A percentile compares a stretch with the other conserved stretches of the same genome.
Evolutionary conservation across 2,797 vertebrate genomes (phyloP).

Genomic region (Artibeus jamaicensis): DNA sequence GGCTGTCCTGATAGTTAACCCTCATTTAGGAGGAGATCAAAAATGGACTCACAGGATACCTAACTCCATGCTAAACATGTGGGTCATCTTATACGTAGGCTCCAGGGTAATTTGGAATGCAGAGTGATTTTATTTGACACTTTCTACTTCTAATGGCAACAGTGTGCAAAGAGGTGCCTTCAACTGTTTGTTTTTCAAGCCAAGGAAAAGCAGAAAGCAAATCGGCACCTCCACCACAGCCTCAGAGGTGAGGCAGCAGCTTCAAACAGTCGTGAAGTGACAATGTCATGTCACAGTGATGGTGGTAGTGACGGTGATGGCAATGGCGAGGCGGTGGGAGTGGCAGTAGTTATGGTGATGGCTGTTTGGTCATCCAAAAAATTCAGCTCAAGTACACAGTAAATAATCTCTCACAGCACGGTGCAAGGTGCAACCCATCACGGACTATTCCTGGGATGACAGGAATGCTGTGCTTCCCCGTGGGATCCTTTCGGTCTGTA

Average conservation of each 20-base stretch:
- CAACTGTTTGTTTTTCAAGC: conserved; percentile 34
- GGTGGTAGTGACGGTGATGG: background rate
- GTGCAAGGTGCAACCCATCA: background rate
- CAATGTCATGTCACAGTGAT: background rate
- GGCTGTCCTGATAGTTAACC: conserved; percentile 35
- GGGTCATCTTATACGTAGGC: conserved; percentile 48
- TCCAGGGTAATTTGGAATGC: conserved; percentile 9
- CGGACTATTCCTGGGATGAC: background rate
- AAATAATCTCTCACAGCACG: background rate
- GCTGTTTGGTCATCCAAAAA: background rate
- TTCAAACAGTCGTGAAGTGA: background rate
- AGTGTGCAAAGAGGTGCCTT: background rate
- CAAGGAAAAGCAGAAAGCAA: conserved; percentile 40
- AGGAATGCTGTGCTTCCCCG: background rate
- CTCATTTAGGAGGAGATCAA: conserved; percentile 11
- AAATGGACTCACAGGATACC: background rate
- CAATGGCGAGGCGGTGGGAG: background rate
- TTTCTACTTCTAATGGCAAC: conserved; percentile 35
- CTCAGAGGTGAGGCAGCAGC: background rate
- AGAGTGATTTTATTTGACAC: conserved; percentile 14
- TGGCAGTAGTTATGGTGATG: background rate
- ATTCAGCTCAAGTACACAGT: background rate
- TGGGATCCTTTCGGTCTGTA: background rate
- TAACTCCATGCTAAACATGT: background rate
- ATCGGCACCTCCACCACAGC: background rate